Evolutionary conservation across 2,797 vertebrate species (phyloP), one percentile per base, ranked within the genome.

Genomic region (Pangasius macronema): DNA sequence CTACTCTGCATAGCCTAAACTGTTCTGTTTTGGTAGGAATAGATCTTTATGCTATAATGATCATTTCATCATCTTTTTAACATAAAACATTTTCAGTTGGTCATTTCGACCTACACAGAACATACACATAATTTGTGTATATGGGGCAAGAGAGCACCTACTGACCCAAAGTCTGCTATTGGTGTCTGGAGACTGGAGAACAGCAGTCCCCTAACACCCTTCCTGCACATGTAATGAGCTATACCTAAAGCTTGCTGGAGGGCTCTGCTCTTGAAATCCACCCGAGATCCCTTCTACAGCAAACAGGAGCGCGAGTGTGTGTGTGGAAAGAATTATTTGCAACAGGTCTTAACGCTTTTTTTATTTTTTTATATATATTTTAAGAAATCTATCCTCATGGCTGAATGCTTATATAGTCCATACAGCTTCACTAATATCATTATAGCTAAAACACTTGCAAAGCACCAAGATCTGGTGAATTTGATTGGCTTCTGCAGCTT

Each of bases 111-210:
- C 81, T 30, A 30, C 33, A 82, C 1, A 13, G 61, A 30, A 67
- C 13, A 49, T 51, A n/a, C 81, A 63, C 55, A 85, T 84, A 59
- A 33, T 73, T 59, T 86, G 82, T 55, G 82, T 7, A 18, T 79
- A 49, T 27, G 73, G 80, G 68, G 70, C n/a, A 49, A 72, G 80
- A 73, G 94, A 94, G 85, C 96, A 96, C 96, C 96, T 96, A 95
- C 96, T 97, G 97, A 95, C 95, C 95, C 95, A 95, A 96, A 94
- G 94, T 94, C 94, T 92, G 96, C 96, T 97, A 97, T 96, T 95
- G 94, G 94, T 96, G 95, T 95, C 97, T 95, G 91, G 95, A 96
- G 95, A 96, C 91, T 87, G 72, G 92, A 83, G 82, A 83, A 53
- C 1, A 24, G 82, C 82, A 94, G 95, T 93, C 86, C 91, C 91